Percentiles rank a stretch among this genome's conserved stretches.
Conservation (phyloP, 2,888 invertebrate genomes). For the Mylabris sibirica region DNA sequence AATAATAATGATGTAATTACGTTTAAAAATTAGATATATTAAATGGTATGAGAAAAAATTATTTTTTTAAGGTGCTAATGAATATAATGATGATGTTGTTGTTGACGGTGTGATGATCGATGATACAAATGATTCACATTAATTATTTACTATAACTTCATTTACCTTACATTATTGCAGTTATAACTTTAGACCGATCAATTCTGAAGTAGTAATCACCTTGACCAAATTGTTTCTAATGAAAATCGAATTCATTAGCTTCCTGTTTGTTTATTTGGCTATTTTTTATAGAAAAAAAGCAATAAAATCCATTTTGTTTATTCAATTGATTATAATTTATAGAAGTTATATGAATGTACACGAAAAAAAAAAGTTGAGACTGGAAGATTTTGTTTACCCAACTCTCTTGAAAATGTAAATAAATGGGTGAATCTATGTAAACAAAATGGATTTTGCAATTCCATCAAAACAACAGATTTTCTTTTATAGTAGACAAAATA, state of each 20-base stretch:
- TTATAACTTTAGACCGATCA: conserved; percentile 50
- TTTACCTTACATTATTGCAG: conserved; percentile 50
- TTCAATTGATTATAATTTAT: background rate
- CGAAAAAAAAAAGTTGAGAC: background rate
- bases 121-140: background rate
- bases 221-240: conserved; percentile 49
- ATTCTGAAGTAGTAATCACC: conserved; percentile 49
- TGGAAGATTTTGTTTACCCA: background rate
- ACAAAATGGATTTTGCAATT: background rate
- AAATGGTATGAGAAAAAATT: conserved; percentile 7
- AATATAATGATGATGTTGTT: background rate
- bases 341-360: background rate
- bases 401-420: background rate
- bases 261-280: conserved; percentile 8
- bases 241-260: conserved; percentile 24
- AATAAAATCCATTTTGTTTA: background rate
- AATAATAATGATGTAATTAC: conserved; percentile 7
- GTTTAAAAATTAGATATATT: no score
- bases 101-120: conserved; percentile 16
- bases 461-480: no score
- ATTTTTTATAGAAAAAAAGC: background rate
- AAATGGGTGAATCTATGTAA: background rate
- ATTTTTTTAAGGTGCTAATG: conserved; percentile 13
- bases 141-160: conserved; percentile 40
- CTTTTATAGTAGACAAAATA: no score